phyloP scores from a whole-genome alignment of 2,888 invertebrate genomes.

The Eilema depressum region DNA sequence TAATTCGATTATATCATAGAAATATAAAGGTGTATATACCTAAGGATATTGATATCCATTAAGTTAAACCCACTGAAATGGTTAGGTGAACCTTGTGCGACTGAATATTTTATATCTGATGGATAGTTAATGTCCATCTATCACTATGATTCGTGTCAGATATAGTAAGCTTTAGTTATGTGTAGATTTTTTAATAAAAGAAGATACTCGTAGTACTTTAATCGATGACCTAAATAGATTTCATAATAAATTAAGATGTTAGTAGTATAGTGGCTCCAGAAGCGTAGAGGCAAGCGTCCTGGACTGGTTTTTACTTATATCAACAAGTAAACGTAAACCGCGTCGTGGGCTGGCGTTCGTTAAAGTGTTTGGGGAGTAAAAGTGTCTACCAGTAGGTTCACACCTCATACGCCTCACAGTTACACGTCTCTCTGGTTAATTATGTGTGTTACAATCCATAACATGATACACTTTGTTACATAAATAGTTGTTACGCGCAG shows the following conservation, averaged over 20 bases:
- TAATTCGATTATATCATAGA: slow-evolving; percentile 12
- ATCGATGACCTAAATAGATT: background rate
- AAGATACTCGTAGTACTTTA: background rate
- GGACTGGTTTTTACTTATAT: too few relatives aligned
- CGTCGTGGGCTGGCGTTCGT: too few relatives aligned
- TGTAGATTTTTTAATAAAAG: background rate
- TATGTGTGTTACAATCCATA: too few relatives aligned
- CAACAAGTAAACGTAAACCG: too few relatives aligned
- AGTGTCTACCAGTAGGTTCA: too few relatives aligned
- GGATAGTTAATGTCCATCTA: slow-evolving; percentile 6
- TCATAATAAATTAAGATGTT: background rate
- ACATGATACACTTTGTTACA: too few relatives aligned
- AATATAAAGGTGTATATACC: background rate
- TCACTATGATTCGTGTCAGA: slow-evolving; percentile 14
- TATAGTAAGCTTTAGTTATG: background rate
- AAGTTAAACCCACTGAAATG: background rate
- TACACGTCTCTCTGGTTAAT: too few relatives aligned
- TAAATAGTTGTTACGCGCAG: too few relatives aligned
- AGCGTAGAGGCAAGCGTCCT: too few relatives aligned
- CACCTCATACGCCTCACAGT: too few relatives aligned
- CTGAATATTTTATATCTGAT: slow-evolving; percentile 14
- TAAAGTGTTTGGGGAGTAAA: too few relatives aligned
- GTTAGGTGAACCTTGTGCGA: background rate
- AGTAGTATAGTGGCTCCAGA: background rate
- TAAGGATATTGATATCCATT: background rate